These are phyloP conservation scores for Crocallis elinguaria DNA, from an alignment of 2,888 invertebrate species.

Conservation along the genomic window DNA sequence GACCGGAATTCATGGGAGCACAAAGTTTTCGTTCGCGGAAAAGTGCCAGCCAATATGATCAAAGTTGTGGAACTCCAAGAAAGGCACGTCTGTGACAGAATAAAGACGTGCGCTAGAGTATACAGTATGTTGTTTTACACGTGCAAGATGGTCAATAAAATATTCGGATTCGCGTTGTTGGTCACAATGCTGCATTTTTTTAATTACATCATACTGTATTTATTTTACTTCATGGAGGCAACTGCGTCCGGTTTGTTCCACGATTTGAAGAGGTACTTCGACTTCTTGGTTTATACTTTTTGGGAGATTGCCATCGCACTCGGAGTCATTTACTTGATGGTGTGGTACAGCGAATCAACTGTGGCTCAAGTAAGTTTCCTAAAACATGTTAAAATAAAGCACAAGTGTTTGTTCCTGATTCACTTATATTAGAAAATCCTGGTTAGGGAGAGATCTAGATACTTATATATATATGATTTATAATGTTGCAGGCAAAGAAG, in stretches of 20 bases:
- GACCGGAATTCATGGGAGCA: constrained; percentile 48
- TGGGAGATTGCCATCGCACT: constrained; percentile 61
- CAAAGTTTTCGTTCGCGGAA: constrained; percentile 48
- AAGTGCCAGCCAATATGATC: constrained; percentile 35
- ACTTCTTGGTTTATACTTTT: constrained; percentile 57
- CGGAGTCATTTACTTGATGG: constrained; percentile 48
- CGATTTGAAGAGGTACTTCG: constrained; percentile 53
- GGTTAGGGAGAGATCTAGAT: too few relatives aligned
- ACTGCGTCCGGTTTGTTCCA: constrained; percentile 64
- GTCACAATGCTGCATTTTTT: constrained; percentile 52
- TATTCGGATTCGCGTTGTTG: constrained; percentile 55
- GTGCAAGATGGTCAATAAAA: constrained; percentile 43
- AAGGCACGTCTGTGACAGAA: constrained; percentile 53
- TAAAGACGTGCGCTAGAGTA: constrained; percentile 58
- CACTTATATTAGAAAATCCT: too few relatives aligned
- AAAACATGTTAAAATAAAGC: too few relatives aligned
- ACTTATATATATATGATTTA: neutral
- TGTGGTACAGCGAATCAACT: constrained; percentile 55
- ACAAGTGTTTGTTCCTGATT: too few relatives aligned
- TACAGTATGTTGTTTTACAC: constrained; percentile 57
- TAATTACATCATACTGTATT: constrained; percentile 54
- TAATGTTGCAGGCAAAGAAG: constrained; percentile 58
- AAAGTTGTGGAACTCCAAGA: constrained; percentile 52
- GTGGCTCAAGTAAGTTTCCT: constrained; percentile 51
- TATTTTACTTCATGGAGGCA: constrained; percentile 74